Percentiles rank a stretch among this genome's conserved stretches.
These are phyloP conservation scores for Otis tarda DNA, from an alignment of 2,113 vertebrate genomes.

Conservation along the genomic window DNA sequence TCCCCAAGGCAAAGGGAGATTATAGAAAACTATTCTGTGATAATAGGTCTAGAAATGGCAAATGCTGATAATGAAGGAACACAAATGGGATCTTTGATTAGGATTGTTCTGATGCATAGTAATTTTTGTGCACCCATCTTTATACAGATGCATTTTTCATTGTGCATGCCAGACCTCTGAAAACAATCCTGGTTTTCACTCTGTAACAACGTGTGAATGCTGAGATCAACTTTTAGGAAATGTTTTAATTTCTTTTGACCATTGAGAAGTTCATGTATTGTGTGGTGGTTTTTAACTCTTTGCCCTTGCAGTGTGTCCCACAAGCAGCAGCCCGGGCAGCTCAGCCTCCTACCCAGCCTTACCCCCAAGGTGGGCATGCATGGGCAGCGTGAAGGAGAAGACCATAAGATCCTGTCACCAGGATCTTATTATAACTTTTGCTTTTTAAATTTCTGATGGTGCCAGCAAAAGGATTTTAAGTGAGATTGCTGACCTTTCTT, in stretches of 20 bases:
- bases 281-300: not conserved
- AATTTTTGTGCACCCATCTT: not conserved
- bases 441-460: not conserved
- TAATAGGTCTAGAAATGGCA: not conserved
- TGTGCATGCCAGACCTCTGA: not conserved
- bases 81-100: not conserved
- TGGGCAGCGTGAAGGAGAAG: not conserved
- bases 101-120: not conserved
- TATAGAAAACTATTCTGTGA: not conserved
- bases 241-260: not conserved
- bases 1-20: not conserved
- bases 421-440: not conserved
- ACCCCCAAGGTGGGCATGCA: rapidly evolving
- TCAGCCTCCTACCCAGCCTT: not conserved
- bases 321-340: not conserved
- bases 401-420: not conserved
- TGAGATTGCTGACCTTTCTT: not conserved
- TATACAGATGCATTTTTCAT: not conserved
- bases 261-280: not conserved
- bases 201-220: rapidly evolving
- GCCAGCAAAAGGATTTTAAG: not conserved
- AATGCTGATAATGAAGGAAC: not conserved
- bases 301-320: not conserved
- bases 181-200: not conserved
- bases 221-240: not conserved